phyloP scores from a whole-genome alignment of 2,113 vertebrate genomes.

The Tragelaphus imberbis region DNA sequence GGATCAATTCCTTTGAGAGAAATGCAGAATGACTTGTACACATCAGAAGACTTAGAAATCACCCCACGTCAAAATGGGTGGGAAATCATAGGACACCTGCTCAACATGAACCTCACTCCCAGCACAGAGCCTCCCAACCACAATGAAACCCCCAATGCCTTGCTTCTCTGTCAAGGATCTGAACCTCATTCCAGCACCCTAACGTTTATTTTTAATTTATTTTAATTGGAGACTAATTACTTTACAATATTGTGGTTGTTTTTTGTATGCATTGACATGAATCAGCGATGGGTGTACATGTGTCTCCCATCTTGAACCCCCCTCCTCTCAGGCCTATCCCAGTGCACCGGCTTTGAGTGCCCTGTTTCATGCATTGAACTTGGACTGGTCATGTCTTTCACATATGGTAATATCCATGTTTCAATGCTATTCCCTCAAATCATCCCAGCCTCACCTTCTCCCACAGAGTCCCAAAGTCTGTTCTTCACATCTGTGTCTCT shows the following conservation, averaged over 20 bases:
- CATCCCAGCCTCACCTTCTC: background rate
- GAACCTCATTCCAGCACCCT: background rate
- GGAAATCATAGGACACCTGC: background rate
- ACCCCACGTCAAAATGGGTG: background rate
- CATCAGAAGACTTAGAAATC: background rate
- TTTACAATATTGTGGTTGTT: background rate
- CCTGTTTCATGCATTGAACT: background rate
- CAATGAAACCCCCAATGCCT: background rate
- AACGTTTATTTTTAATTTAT: too few species aligned
- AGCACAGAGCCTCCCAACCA: background rate
- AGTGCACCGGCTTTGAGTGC: background rate
- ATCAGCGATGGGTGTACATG: background rate
- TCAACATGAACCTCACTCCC: background rate
- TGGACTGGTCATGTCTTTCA: background rate
- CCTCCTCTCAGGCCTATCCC: background rate
- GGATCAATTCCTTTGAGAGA: background rate
- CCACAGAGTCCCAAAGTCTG: background rate
- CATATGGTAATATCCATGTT: background rate
- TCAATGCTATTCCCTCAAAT: background rate
- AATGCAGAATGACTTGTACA: background rate
- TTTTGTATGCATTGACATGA: background rate
- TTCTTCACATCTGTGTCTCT: background rate
- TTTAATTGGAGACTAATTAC: background rate
- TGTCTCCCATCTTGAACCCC: background rate
- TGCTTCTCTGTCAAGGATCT: background rate